Conservation (phyloP, 1,140 invertebrate genomes). For the Listronotus bonariensis region DNA sequence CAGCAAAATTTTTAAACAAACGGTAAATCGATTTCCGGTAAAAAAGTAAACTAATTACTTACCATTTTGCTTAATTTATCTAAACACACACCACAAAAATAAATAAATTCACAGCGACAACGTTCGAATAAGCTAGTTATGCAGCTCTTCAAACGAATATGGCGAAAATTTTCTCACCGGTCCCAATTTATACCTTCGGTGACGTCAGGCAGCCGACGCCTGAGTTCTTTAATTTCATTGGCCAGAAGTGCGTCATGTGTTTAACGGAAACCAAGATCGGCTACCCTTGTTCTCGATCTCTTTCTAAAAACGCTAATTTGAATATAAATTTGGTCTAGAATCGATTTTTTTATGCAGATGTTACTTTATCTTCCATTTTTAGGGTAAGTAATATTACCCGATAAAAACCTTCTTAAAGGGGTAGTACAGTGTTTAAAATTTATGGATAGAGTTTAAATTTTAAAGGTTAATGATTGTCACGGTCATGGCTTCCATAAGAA, state of each 20-base stretch:
- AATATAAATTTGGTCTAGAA: not conserved
- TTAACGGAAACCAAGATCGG: conserved; percentile 28
- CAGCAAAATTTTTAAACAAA: not conserved
- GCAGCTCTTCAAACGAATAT: conserved; percentile 35
- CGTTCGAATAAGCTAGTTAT: conserved; percentile 35
- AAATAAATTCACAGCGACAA: conserved; percentile 12
- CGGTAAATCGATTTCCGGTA: not conserved
- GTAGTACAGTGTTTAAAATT: no score
- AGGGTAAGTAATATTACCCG: no score
- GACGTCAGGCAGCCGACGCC: conserved; percentile 39
- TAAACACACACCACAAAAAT: conserved; percentile 32
- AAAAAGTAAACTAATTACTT: conserved; percentile 10
- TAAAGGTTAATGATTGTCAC: no score
- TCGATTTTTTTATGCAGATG: conserved; percentile 11
- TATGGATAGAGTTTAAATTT: no score
- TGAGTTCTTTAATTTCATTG: conserved; percentile 10
- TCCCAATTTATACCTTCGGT: conserved; percentile 31
- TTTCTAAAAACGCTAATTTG: conserved; percentile 9
- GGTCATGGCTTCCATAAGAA: no score
- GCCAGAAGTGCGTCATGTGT: conserved; percentile 21
- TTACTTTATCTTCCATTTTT: not conserved
- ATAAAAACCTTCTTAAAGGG: no score
- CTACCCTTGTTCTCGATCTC: conserved; percentile 19
- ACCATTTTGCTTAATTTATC: conserved; percentile 34
- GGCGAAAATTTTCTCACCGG: conserved; percentile 6